phyloP scores from a whole-genome alignment of 2,888 invertebrate species.

The Oasisia sp. region DNA sequence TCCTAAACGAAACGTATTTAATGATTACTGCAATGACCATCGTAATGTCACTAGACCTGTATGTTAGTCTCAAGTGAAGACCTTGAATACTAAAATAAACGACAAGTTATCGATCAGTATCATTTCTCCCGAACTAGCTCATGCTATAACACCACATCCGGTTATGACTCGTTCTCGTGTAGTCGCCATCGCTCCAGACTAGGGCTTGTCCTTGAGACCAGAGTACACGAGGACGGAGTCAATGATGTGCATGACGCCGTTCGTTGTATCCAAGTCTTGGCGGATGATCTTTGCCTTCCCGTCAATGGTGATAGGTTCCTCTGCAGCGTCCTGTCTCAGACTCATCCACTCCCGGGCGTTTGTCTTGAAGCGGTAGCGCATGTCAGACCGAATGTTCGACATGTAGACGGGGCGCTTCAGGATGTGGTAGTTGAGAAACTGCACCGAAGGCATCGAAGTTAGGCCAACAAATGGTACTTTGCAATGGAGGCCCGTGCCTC shows the following conservation, averaged over 20 bases:
- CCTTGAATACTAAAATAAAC: too few relatives aligned
- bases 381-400: constrained; percentile 9
- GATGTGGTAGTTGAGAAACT: constrained; percentile 68
- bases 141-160: too few relatives aligned
- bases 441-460: constrained; percentile 31
- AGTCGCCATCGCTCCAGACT: neutral
- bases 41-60: too few relatives aligned
- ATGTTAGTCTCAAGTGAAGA: too few relatives aligned
- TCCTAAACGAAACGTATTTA: too few relatives aligned
- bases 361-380: constrained; percentile 36
- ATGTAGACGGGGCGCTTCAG: constrained; percentile 43
- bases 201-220: neutral
- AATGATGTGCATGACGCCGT: too few relatives aligned
- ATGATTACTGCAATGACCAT: too few relatives aligned
- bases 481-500: neutral
- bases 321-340: constrained; percentile 23
- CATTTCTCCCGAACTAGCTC: too few relatives aligned
- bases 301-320: constrained; percentile 34
- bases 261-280: constrained; percentile 49
- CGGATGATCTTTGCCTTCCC: constrained; percentile 62
- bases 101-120: too few relatives aligned
- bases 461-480: neutral
- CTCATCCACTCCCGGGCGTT: constrained; percentile 35
- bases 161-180: too few relatives aligned
- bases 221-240: too few relatives aligned